Conservation (phyloP, 2,113 vertebrate species). For the Paraplagusia blochii region DNA sequence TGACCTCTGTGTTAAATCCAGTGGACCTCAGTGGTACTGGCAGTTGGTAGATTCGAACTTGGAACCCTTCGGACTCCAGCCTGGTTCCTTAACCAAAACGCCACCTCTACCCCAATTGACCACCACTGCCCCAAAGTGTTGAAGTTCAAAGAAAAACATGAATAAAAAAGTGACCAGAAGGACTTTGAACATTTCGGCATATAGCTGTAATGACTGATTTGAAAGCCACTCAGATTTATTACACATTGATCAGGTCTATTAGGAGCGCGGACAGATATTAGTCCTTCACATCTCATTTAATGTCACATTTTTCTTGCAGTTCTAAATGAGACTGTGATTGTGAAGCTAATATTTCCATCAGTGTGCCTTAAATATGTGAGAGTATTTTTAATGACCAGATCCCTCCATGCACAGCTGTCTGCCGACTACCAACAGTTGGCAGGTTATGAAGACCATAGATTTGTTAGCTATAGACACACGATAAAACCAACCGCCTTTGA, state of each 20-base stretch:
- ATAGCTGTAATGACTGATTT: slow-evolving; percentile 1
- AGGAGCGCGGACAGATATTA: not conserved
- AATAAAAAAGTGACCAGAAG: not conserved
- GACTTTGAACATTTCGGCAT: not conserved
- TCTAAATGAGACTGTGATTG: not conserved
- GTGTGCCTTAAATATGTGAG: not conserved
- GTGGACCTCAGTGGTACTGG: too few relatives aligned
- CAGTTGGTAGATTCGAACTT: too few relatives aligned
- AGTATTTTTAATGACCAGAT: not conserved
- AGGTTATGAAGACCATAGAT: not conserved
- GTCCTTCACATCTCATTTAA: not conserved
- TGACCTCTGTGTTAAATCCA: too few relatives aligned
- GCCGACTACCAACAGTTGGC: not conserved
- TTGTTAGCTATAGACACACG: not conserved
- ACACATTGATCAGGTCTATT: not conserved
- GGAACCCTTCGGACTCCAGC: too few relatives aligned
- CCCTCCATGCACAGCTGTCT: not conserved
- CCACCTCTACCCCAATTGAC: too few relatives aligned
- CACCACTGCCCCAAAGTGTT: too few relatives aligned
- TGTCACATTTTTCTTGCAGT: not conserved
- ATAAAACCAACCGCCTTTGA: not conserved
- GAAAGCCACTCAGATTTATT: not conserved
- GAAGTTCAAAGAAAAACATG: not conserved
- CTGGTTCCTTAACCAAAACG: too few relatives aligned
- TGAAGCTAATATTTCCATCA: not conserved